Conservation (phyloP, 2,797 vertebrate genomes). For the Taenioides sp. region DNA sequence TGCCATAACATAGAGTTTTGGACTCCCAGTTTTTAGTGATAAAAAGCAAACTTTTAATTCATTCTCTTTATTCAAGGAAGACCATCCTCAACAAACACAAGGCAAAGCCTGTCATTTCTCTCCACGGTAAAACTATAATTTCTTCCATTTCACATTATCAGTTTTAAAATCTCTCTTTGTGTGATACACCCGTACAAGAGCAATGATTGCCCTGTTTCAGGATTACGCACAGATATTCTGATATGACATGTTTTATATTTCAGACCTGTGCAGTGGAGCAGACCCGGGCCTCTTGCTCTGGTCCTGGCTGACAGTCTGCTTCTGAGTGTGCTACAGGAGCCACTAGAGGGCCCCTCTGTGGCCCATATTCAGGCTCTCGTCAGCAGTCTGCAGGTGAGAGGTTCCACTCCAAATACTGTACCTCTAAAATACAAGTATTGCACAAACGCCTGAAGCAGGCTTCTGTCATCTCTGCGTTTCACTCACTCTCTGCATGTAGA, state of each 20-base stretch:
- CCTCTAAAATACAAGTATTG: not conserved
- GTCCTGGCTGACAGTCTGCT: slow-evolving; percentile 70
- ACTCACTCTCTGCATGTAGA: slow-evolving; percentile 36
- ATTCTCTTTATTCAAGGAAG: slow-evolving; percentile 33
- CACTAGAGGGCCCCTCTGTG: slow-evolving; percentile 53
- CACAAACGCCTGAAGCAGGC: slow-evolving; percentile 33
- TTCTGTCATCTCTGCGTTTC: slow-evolving; percentile 31
- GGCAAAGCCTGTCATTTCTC: slow-evolving; percentile 19
- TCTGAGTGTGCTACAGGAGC: slow-evolving; percentile 75
- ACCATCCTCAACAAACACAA: slow-evolving; percentile 14
- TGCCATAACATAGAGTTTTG: not conserved
- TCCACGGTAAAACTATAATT: slow-evolving; percentile 50
- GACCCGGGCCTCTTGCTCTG: slow-evolving; percentile 21
- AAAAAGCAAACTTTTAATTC: not conserved
- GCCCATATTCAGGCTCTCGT: slow-evolving; percentile 62
- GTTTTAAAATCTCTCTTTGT: not conserved
- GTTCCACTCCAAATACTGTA: not conserved
- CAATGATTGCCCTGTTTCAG: too few relatives aligned
- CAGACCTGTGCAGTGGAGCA: slow-evolving; percentile 31
- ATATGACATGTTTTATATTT: slow-evolving; percentile 6
- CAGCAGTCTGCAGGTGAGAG: slow-evolving; percentile 69
- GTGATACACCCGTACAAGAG: too few relatives aligned
- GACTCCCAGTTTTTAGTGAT: not conserved
- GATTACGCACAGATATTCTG: not conserved
- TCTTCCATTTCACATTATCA: not conserved